Evolutionary conservation across 2,797 vertebrate species (phyloP).

Genomic region (Helarctos malayanus): DNA sequence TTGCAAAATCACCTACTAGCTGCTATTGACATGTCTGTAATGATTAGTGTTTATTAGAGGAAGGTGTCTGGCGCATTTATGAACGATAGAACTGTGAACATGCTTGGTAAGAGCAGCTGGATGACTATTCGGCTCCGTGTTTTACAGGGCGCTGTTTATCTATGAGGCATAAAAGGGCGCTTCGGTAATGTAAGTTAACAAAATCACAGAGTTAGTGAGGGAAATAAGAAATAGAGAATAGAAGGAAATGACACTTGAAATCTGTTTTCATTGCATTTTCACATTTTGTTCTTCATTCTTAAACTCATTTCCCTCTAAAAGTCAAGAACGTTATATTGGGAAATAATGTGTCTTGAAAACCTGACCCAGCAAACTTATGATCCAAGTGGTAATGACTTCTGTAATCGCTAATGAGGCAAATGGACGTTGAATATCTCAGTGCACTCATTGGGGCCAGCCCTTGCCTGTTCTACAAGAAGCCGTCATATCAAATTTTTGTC

Average conservation of each 20-base stretch:
- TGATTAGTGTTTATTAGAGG: slow-evolving; percentile 38
- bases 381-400: slow-evolving; percentile 80
- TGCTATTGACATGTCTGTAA: slow-evolving; percentile 41
- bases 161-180: slow-evolving; percentile 36
- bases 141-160: slow-evolving; percentile 54
- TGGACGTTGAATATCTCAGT: slow-evolving; percentile 86
- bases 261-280: slow-evolving; percentile 62
- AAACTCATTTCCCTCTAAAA: slow-evolving; percentile 80
- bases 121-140: slow-evolving; percentile 14
- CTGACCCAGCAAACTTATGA: slow-evolving; percentile 83
- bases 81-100: slow-evolving; percentile 32
- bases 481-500: slow-evolving; percentile 96
- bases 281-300: slow-evolving; percentile 78
- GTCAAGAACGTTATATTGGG: slow-evolving; percentile 77
- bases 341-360: slow-evolving; percentile 82
- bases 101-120: not conserved
- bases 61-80: slow-evolving; percentile 33
- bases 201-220: slow-evolving; percentile 15
- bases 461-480: slow-evolving; percentile 93
- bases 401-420: slow-evolving; percentile 87
- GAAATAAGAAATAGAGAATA: slow-evolving; percentile 57
- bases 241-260: slow-evolving; percentile 71
- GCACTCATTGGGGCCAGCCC: slow-evolving; percentile 91
- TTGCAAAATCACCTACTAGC: slow-evolving; percentile 46
- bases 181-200: slow-evolving; percentile 63